A percentile compares a stretch with the other conserved stretches of the same genome.
Conservation (phyloP, 2,797 vertebrate species). For the Phataginus tetradactyla region DNA sequence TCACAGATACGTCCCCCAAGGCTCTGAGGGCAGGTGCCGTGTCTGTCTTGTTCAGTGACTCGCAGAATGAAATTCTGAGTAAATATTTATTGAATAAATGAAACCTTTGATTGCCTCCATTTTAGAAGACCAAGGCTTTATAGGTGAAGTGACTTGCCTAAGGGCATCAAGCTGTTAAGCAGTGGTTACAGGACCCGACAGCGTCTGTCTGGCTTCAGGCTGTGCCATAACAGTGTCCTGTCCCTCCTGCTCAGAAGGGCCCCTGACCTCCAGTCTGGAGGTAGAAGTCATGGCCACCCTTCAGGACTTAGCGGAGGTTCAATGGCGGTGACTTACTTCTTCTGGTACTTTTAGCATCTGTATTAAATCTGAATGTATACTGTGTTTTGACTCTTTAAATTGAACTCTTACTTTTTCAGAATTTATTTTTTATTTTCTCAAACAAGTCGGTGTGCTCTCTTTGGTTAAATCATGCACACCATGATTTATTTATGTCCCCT, state of each 20-base stretch:
- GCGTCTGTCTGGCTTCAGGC: background rate
- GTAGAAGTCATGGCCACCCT: background rate
- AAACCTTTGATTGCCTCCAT: background rate
- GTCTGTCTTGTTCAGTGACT: background rate
- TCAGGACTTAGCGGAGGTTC: background rate
- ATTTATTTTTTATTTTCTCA: background rate
- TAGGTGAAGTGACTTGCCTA: background rate
- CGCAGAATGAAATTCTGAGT: background rate
- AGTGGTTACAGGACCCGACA: background rate
- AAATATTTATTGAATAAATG: background rate
- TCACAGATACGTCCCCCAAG: background rate
- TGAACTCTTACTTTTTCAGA: background rate
- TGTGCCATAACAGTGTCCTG: rapidly evolving
- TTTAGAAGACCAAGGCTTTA: background rate
- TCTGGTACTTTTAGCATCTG: background rate
- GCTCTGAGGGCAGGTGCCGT: background rate
- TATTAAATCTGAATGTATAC: background rate
- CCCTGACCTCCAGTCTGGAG: background rate
- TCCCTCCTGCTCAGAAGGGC: background rate
- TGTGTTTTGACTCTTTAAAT: background rate
- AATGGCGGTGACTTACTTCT: background rate
- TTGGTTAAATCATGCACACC: background rate
- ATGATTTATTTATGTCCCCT: background rate
- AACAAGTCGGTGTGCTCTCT: background rate
- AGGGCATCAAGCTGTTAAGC: background rate